phyloP scores from a whole-genome alignment of 2,113 vertebrate species.

The Aegypius monachus region DNA sequence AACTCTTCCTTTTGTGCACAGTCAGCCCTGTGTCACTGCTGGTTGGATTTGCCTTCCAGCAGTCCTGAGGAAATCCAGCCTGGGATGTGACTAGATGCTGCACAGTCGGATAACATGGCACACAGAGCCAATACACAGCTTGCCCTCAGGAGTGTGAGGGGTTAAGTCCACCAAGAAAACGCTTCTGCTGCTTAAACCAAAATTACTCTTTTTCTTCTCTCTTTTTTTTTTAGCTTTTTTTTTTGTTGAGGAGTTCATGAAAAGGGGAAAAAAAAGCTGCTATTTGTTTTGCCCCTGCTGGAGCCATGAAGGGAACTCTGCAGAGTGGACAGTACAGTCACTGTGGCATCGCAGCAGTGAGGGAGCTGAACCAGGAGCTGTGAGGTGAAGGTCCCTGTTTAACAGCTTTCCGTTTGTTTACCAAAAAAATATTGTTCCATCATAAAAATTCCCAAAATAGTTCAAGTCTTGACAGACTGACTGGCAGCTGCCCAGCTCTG shows the following conservation, averaged over 20 bases:
- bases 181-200: neutral
- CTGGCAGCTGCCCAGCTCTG: constrained; percentile 76
- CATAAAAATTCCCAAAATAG: constrained; percentile 85
- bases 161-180: constrained; percentile 16
- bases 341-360: constrained; percentile 63
- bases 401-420: constrained; percentile 80
- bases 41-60: neutral
- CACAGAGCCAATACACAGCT: neutral
- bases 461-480: constrained; percentile 75
- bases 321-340: constrained; percentile 64
- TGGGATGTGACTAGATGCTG: neutral
- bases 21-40: neutral
- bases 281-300: constrained; percentile 64
- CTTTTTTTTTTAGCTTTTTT: neutral
- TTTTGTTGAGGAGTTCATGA: constrained; percentile 9
- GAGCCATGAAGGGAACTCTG: constrained; percentile 47
- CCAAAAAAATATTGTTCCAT: constrained; percentile 82
- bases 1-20: neutral
- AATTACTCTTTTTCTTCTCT: neutral
- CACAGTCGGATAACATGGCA: accelerated
- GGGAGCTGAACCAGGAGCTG: constrained; percentile 70
- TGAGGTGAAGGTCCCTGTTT: constrained; percentile 73
- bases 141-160: neutral
- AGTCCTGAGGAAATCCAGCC: neutral
- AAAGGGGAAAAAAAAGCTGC: neutral